Percentiles rank a stretch among this genome's conserved stretches.
Conservation (phyloP, 2,113 vertebrate genomes). For the Takifugu bimaculatus region DNA sequence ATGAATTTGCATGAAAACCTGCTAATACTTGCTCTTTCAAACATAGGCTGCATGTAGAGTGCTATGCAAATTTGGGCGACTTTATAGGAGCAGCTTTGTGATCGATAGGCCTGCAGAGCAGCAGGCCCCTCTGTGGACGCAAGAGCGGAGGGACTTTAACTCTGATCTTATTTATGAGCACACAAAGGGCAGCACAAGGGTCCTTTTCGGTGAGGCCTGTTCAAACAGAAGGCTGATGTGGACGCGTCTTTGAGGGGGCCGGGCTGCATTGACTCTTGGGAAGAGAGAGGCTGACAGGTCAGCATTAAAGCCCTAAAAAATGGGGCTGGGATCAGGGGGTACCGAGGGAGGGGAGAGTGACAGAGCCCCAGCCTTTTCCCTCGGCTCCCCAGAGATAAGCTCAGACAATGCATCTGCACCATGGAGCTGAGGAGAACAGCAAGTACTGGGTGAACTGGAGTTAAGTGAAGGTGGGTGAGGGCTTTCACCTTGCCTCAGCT, state of each 20-base stretch:
- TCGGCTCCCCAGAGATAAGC: conserved; percentile 56
- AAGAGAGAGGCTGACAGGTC: conserved; percentile 72
- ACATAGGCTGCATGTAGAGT: background rate
- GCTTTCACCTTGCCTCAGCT: conserved; percentile 58
- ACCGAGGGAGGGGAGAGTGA: conserved; percentile 39
- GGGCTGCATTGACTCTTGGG: conserved; percentile 67
- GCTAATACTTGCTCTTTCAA: background rate
- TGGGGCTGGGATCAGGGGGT: conserved; percentile 64
- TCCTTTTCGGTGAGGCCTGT: conserved; percentile 67
- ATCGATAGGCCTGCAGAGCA: conserved; percentile 71
- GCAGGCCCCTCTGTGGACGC: conserved; percentile 63
- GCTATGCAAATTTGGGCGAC: conserved; percentile 25
- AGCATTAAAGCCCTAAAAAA: conserved; percentile 65
- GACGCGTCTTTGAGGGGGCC: conserved; percentile 67
- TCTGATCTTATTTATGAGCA: conserved; percentile 77
- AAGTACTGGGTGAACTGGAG: conserved; percentile 27
- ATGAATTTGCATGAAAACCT: background rate
- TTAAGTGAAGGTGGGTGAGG: conserved; percentile 24
- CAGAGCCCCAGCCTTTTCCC: conserved; percentile 51
- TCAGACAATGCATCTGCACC: conserved; percentile 52
- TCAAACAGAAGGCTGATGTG: conserved; percentile 72
- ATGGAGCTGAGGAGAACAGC: conserved; percentile 34
- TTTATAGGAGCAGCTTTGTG: conserved; percentile 38
- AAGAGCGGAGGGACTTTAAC: conserved; percentile 69
- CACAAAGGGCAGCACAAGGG: conserved; percentile 71